These are phyloP conservation scores for Haliclona indistincta DNA, from an alignment of 37 sponge, comb jelly and placozoan genomes.

Conservation along the genomic window DNA sequence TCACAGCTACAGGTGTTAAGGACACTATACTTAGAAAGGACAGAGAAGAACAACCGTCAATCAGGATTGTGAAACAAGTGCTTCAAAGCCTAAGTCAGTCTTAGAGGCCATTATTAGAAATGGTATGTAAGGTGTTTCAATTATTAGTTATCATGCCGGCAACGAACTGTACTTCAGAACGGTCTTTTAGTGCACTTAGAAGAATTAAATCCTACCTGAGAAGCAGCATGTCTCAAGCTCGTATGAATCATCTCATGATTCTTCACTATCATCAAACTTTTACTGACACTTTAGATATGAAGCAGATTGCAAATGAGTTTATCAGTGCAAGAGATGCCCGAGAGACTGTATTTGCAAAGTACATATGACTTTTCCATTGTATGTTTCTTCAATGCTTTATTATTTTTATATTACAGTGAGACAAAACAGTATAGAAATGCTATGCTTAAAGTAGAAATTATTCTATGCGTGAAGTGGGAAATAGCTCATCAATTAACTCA, in stretches of 20 bases:
- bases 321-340: conserved; percentile 36
- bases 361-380: no score
- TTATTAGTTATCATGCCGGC: conserved; percentile 46
- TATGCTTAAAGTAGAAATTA: no score
- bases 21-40: not conserved
- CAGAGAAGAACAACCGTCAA: not conserved
- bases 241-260: conserved; percentile 46
- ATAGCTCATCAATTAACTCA: no score
- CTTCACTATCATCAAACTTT: conserved; percentile 40
- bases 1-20: conserved; percentile 57
- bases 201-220: conserved; percentile 63
- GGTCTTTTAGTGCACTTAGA: conserved; percentile 64
- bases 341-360: conserved; percentile 27
- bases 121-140: conserved; percentile 43
- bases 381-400: no score
- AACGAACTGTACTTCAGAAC: conserved; percentile 68
- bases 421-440: no score
- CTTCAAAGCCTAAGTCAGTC: not conserved
- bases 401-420: no score
- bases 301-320: conserved; percentile 56
- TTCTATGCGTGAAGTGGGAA: no score
- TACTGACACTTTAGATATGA: conserved; percentile 31
- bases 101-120: not conserved
- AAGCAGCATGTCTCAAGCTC: conserved; percentile 52
- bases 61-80: not conserved